Conservation (phyloP, 2,113 vertebrate species). For the Hyperoodon ampullatus region DNA sequence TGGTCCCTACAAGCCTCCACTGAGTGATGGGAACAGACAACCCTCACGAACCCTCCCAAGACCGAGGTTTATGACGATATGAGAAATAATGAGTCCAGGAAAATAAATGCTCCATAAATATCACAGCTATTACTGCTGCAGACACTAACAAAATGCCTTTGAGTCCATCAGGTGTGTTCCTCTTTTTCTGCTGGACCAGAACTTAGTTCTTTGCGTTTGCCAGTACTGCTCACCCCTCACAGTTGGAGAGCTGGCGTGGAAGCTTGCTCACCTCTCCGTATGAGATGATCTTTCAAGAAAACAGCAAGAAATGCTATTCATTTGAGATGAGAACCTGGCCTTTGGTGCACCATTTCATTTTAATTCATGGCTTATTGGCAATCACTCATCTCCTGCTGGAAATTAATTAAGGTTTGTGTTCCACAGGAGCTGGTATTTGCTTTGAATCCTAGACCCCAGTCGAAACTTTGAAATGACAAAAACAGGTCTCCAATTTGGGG, state of each 20-base stretch:
- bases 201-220: not conserved
- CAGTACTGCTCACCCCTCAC: not conserved
- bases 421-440: constrained; percentile 55
- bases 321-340: constrained; percentile 53
- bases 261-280: constrained; percentile 7
- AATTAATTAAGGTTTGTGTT: constrained; percentile 77
- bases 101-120: not conserved
- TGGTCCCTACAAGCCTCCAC: not conserved
- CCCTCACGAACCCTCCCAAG: not conserved
- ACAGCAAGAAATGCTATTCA: constrained; percentile 60
- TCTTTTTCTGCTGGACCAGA: not conserved
- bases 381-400: constrained; percentile 65
- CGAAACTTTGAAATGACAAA: constrained; percentile 64
- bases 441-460: constrained; percentile 66
- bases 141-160: not conserved
- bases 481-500: constrained; percentile 64
- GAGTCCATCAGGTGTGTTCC: not conserved
- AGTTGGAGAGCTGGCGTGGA: not conserved
- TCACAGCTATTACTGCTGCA: not conserved
- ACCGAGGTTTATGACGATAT: not conserved
- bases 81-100: not conserved
- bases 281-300: constrained; percentile 65
- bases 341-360: constrained; percentile 54
- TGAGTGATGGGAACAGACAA: not conserved
- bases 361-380: constrained; percentile 71